Percentiles rank a stretch among this genome's conserved stretches.
Evolutionary conservation across 1,140 invertebrate species (phyloP).

Genomic region (Limonius californicus): DNA sequence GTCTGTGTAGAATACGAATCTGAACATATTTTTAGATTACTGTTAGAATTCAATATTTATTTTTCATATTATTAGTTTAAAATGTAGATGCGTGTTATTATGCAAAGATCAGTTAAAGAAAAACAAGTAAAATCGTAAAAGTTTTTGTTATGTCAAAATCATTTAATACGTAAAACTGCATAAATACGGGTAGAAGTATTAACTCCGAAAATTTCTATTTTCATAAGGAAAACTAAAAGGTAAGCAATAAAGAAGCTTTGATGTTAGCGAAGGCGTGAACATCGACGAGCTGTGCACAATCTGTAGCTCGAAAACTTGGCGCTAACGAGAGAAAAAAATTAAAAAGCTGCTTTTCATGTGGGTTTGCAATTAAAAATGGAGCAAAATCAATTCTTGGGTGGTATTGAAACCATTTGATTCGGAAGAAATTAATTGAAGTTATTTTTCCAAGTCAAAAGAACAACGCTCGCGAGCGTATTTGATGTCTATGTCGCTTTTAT

Average conservation of each 20-base stretch:
- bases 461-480: slow-evolving; percentile 1
- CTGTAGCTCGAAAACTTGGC: background rate
- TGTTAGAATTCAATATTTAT: too few species aligned
- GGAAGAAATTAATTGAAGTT: slow-evolving; percentile 22
- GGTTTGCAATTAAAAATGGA: slow-evolving; percentile 11
- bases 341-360: background rate
- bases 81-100: too few species aligned
- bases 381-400: slow-evolving; percentile 13
- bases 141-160: too few species aligned
- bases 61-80: too few species aligned
- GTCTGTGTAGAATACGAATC: too few species aligned
- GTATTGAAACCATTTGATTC: slow-evolving; percentile 16
- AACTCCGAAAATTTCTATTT: too few species aligned
- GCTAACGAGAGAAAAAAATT: slow-evolving; percentile 4
- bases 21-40: too few species aligned
- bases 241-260: background rate
- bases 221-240: slow-evolving; percentile 11
- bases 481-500: slow-evolving; percentile 13
- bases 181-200: too few species aligned
- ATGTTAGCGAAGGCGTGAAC: background rate
- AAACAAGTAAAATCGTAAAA: too few species aligned
- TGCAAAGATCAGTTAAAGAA: too few species aligned
- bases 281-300: background rate
- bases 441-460: slow-evolving; percentile 17
- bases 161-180: too few species aligned